Evolutionary conservation across 2,888 invertebrate genomes (phyloP), one percentile per base, ranked within the genome.

Genomic region (Lymantria monacha): DNA sequence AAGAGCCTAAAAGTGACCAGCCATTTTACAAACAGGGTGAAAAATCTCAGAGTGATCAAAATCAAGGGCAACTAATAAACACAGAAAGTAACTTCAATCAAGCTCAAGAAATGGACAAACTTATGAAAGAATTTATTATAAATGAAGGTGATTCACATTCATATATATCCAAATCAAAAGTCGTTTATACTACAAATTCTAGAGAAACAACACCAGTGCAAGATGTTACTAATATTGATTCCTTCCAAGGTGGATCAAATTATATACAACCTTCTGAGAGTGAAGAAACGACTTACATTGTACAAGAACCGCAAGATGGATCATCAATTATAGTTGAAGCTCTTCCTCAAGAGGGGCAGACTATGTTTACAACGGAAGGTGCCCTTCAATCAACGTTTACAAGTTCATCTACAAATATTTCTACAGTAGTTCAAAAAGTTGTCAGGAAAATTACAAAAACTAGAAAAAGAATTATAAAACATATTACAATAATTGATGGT

Each of bases 401-500:
- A 63, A 63, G 72, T 10, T 71, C 76, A 9, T 74, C 76, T 3
- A 70, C 84, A 8, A 85, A 87, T 45, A 67, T 80, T 37, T 75
- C 94, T 42, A 95, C 96, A 9, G 93, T 96, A 1, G 94, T 96
- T 0, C 95, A 96, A 73, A 96, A 95, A 78, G 94, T 96, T 0
- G 95, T 96, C 0, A 92, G 95, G 69, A 93, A 94, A 76, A 93
- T 96, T 11, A 95, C 96, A 30, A 92, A 94, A 57, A 95, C 94
- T 68, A 95, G 94, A 30, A 92, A 94, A 53, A 94, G 95, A 64
- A 95, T 96, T 13, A 95, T 97, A 42, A 93, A 94, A 66, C 94
- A 95, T 64, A 93, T 96, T 12, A 94, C 95, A 22, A 94, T 96
- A 8, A 93, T 97, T 55, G 95, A 97, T 77, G 97, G 97, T 0